Percentiles rank a stretch among this genome's conserved stretches.
These are phyloP conservation scores for Parasteatoda tepidariorum DNA, from an alignment of 1,140 invertebrate genomes.

Conservation along the genomic window DNA sequence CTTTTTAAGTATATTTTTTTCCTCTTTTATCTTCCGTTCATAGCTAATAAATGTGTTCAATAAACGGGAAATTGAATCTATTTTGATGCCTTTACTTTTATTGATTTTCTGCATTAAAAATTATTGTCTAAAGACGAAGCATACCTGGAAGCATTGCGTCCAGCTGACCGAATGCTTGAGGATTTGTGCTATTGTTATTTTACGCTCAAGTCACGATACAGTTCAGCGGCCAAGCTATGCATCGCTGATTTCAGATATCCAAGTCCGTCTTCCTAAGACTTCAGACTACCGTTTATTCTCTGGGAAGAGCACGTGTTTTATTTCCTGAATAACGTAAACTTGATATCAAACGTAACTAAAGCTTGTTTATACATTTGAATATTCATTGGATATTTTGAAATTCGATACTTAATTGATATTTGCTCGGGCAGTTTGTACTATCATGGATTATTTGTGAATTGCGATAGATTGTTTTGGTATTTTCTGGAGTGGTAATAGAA, in stretches of 20 bases:
- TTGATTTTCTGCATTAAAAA: constrained; percentile 40
- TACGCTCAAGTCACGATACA: constrained; percentile 31
- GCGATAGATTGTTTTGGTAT: no score
- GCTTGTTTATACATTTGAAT: no score
- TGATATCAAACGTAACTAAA: no score
- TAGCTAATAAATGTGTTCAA: no score
- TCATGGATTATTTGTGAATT: no score
- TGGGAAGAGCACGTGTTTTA: not conserved
- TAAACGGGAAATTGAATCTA: no score
- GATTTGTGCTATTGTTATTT: constrained; percentile 51
- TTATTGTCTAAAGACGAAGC: constrained; percentile 12
- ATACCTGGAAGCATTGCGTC: constrained; percentile 25
- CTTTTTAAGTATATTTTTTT: no score
- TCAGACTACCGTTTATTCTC: constrained; percentile 31
- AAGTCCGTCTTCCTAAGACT: not conserved
- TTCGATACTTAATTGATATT: no score
- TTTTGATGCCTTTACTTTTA: constrained; percentile 10
- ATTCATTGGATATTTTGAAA: no score
- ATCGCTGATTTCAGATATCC: constrained; percentile 15
- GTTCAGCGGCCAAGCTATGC: constrained; percentile 43
- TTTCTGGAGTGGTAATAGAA: no score
- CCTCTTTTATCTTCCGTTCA: no score
- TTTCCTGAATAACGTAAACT: not conserved
- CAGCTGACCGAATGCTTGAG: constrained; percentile 42
- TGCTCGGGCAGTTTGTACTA: no score